phyloP scores from a whole-genome alignment of 2,113 vertebrate genomes.

The Orientallactaga bullata region DNA sequence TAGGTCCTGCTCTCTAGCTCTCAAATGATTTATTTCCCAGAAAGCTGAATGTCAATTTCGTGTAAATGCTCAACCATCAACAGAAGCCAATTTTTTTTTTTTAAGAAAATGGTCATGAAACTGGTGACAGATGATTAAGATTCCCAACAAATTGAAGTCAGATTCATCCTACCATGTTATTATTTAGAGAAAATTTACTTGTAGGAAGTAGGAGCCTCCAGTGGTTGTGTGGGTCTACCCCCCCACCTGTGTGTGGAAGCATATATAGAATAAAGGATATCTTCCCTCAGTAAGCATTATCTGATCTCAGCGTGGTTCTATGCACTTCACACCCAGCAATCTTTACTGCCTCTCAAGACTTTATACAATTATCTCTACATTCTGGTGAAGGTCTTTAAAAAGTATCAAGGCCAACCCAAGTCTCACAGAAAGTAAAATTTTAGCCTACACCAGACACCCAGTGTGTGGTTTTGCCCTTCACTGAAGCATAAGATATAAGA shows the following conservation, averaged over 20 bases:
- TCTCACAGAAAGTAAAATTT: neutral
- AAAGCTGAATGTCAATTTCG: neutral
- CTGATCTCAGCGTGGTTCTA: neutral
- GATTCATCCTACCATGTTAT: neutral
- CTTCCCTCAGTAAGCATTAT: neutral
- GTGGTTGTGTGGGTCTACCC: too few species aligned
- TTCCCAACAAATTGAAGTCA: neutral
- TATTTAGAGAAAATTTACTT: neutral
- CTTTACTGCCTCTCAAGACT: neutral
- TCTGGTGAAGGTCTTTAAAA: neutral
- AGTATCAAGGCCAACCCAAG: neutral
- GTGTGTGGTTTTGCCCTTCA: neutral
- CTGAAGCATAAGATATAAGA: neutral
- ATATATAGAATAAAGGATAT: neutral
- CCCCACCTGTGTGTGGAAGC: neutral
- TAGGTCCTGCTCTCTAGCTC: too few species aligned
- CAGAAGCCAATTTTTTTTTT: neutral
- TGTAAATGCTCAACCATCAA: neutral
- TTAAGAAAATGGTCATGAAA: neutral
- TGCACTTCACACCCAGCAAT: neutral
- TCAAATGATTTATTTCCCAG: neutral
- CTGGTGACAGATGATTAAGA: neutral
- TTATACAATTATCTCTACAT: neutral
- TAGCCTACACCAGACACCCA: neutral
- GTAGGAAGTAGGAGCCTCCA: neutral